Base-by-base conservation (phyloP, 1,140 invertebrate species). In the Delia radicum region DNA sequence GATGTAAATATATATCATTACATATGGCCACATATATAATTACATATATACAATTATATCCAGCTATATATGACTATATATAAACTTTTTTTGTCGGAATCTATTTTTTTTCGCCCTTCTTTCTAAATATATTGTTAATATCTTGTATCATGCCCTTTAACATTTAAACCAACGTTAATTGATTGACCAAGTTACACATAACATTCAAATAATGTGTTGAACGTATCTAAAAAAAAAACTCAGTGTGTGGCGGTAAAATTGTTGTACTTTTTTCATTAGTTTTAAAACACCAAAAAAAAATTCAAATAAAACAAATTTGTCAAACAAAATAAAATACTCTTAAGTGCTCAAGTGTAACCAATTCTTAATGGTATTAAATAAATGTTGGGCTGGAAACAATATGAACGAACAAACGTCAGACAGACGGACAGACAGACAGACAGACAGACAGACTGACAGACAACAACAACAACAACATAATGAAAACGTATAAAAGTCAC, bases 311-410 rank as follows among this genome's bases (percentile, higher is more conserved):
- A 55, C 21, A 21, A 55, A 55, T 55, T 55, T 55, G 48, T 55
- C 48, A 55, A 55, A 55, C 48, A 55, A 55, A 55, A 55, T 55
- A 24, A 55, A 55, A 55, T 55, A 55, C 48, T 21, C 48, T 55
- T 55, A 55, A 55, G 48, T 55, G 24, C 48, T 55, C 48, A 55
- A 55, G 48, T 55, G 48, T 55, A 55, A 55, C 48, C 48, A 55
- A 55, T 55, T 55, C 48, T 55, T 55, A 55, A 55, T 55, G 48
- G 48, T 55, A 55, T 55, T 55, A 55, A 55, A 55, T 55, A 55
- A 55, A 55, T 21, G 24, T 55, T 37, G 8, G 13, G 13, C 33
- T n/a, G n/a, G n/a, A 37, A 7, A 37, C 33, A 37, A 37, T 10
- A 37, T 55, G 8, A 55, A 55, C 48, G 24, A n/a, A 55, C 48